Percentiles rank a stretch among this genome's conserved stretches.
Evolutionary conservation across 1,140 invertebrate species (phyloP).

Genomic region (Drosophila melanica): DNA sequence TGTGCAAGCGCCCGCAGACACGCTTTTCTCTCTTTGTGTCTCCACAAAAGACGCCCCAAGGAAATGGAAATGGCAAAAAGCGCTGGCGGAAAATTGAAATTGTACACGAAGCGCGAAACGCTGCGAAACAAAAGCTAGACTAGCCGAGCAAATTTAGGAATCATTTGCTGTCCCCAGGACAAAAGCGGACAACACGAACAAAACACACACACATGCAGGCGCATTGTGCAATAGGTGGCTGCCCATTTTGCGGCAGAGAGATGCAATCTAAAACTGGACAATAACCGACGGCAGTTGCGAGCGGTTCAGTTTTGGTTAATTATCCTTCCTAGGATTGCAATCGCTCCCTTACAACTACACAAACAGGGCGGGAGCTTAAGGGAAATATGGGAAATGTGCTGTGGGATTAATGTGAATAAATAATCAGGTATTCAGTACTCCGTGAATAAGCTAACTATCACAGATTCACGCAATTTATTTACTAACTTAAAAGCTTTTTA

Average conservation of each 20-base stretch:
- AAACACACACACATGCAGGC: conserved; percentile 56
- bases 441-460: too few species aligned
- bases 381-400: too few species aligned
- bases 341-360: too few species aligned
- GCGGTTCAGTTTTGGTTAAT: conserved; percentile 43
- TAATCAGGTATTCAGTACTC: too few species aligned
- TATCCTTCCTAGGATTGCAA: conserved; percentile 17
- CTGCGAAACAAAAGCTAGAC: conserved; percentile 41
- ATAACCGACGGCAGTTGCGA: conserved; percentile 35
- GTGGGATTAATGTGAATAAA: too few species aligned
- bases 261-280: conserved; percentile 49
- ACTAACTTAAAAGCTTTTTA: neutral
- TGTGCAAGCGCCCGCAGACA: conserved; percentile 39
- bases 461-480: too few species aligned
- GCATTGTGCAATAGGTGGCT: conserved; percentile 60
- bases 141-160: conserved; percentile 40
- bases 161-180: conserved; percentile 40
- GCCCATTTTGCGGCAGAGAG: conserved; percentile 27
- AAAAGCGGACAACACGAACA: conserved; percentile 25
- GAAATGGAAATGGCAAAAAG: conserved; percentile 59
- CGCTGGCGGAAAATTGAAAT: conserved; percentile 80
- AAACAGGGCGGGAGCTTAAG: too few species aligned
- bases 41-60: conserved; percentile 23
- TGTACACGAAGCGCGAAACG: conserved; percentile 44
- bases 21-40: conserved; percentile 21